Evolutionary conservation across 2,797 vertebrate genomes (phyloP).

Genomic region (Phrynocephalus vlangalii): DNA sequence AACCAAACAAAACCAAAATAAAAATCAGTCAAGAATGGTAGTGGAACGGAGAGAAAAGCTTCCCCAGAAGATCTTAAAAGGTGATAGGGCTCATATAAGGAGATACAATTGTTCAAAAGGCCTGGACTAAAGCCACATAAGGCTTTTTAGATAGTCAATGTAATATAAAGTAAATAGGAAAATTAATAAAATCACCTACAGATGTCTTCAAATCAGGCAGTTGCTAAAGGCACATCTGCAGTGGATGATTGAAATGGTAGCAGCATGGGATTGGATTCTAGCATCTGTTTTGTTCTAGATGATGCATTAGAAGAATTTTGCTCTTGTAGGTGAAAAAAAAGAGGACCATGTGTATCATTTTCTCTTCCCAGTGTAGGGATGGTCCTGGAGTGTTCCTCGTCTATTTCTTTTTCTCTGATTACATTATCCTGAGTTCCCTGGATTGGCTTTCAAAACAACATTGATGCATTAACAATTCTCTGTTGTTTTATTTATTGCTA

Average conservation of each 20-base stretch:
- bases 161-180: no score
- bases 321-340: neutral
- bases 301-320: conserved; percentile 1
- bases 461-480: conserved; percentile 1
- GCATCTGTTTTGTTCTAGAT: neutral
- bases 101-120: no score
- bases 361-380: neutral
- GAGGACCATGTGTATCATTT: neutral
- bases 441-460: neutral
- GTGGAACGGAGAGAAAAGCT: no score
- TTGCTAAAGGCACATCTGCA: neutral
- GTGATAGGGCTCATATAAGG: no score
- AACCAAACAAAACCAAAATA: no score
- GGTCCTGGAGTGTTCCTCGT: neutral
- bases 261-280: neutral
- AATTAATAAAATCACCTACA: neutral
- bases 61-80: no score
- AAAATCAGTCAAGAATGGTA: no score
- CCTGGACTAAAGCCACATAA: no score
- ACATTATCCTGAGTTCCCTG: neutral
- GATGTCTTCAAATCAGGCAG: neutral
- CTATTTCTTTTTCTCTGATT: neutral
- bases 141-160: no score
- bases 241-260: neutral
- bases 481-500: neutral